phyloP scores from a whole-genome alignment of 2,888 invertebrate genomes.

The Corbicula japonica region DNA sequence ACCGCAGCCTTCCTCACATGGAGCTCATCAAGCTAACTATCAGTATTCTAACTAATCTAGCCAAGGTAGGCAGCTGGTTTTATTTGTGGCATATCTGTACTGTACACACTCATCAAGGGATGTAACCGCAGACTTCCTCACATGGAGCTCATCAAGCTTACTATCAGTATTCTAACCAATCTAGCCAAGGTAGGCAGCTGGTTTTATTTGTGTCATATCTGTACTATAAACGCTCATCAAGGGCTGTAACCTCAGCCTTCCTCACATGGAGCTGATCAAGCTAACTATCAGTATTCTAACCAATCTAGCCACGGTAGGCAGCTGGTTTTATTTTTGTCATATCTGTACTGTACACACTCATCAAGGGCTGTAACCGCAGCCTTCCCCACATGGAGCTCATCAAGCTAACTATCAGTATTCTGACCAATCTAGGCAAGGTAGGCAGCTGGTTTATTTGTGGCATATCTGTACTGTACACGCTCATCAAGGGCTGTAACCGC shows the following conservation, averaged over 20 bases:
- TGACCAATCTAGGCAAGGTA: no score
- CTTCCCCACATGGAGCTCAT: no score
- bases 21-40: no score
- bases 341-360: conserved; percentile 81
- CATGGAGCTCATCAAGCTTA: conserved; percentile 86
- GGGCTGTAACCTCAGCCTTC: conserved; percentile 86
- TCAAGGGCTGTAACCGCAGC: conserved; percentile 85
- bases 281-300: conserved; percentile 82
- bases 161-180: conserved; percentile 86
- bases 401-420: no score
- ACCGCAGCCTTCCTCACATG: no score
- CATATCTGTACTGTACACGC: no score
- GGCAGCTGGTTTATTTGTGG: no score
- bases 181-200: conserved; percentile 86
- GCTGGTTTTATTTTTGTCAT: conserved; percentile 83
- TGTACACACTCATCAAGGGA: conserved; percentile 83
- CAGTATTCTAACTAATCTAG: no score
- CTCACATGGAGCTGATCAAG: conserved; percentile 86
- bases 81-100: no score
- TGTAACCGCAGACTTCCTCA: conserved; percentile 87
- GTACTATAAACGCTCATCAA: conserved; percentile 83
- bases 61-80: no score
- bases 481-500: no score
- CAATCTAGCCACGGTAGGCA: conserved; percentile 84
- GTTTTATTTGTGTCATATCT: no score